These are phyloP conservation scores for Diorhabda elongata DNA, from an alignment of 1,140 invertebrate species.

Conservation along the genomic window DNA sequence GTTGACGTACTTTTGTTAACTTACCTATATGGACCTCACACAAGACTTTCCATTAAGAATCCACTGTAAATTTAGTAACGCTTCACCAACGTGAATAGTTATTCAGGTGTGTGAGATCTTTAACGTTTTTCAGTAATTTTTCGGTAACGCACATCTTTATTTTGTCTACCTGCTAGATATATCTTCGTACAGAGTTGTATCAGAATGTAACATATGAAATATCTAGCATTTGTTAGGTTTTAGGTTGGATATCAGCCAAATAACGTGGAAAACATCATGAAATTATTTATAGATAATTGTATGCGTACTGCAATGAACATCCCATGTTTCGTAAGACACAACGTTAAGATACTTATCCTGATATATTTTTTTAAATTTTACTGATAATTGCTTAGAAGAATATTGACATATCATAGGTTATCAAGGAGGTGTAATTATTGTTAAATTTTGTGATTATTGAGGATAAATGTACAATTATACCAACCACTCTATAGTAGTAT, in stretches of 20 bases:
- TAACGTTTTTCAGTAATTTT: slow-evolving; percentile 24
- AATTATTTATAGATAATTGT: too few relatives aligned
- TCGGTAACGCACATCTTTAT: slow-evolving; percentile 9
- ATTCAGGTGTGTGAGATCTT: slow-evolving; percentile 17
- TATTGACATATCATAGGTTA: too few relatives aligned
- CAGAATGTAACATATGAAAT: background rate
- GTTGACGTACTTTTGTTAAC: background rate
- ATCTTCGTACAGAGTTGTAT: slow-evolving; percentile 1
- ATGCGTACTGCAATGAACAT: too few relatives aligned
- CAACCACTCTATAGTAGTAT: background rate
- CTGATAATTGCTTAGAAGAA: too few relatives aligned
- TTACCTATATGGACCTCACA: slow-evolving; percentile 29
- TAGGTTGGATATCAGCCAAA: background rate
- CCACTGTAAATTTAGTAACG: slow-evolving; percentile 37
- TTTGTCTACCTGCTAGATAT: slow-evolving; percentile 11
- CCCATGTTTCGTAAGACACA: too few relatives aligned
- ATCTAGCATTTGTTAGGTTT: background rate
- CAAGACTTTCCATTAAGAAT: slow-evolving; percentile 38
- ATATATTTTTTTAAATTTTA: too few relatives aligned
- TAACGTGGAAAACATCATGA: too few relatives aligned
- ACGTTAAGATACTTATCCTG: too few relatives aligned
- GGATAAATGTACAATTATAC: background rate
- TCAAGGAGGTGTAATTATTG: too few relatives aligned
- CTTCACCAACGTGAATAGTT: slow-evolving; percentile 22
- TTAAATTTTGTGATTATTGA: background rate